phyloP scores from a whole-genome alignment of 2,113 vertebrate genomes.

The Calypte anna region DNA sequence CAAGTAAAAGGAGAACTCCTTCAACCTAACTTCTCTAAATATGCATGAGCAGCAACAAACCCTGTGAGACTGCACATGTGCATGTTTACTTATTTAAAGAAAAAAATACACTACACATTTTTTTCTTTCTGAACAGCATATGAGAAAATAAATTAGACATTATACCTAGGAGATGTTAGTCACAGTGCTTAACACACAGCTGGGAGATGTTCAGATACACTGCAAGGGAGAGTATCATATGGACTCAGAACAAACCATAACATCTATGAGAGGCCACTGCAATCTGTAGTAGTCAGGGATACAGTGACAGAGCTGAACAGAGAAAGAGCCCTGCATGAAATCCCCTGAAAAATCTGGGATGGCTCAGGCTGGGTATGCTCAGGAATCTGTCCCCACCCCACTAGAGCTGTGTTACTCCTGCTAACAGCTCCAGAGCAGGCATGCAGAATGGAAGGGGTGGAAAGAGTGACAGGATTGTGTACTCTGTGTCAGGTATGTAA shows the following conservation, averaged over 20 bases:
- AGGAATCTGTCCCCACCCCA: background rate
- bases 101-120: background rate
- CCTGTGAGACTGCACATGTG: background rate
- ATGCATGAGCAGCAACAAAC: background rate
- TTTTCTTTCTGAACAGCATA: background rate
- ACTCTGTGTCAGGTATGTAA: background rate
- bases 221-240: background rate
- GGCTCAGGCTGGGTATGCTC: background rate
- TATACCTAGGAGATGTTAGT: background rate
- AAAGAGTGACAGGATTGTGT: background rate
- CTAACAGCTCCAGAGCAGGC: background rate
- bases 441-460: background rate
- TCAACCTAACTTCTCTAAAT: background rate
- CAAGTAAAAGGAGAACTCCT: background rate
- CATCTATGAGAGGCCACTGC: background rate
- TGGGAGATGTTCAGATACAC: background rate
- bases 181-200: background rate
- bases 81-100: background rate
- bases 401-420: background rate
- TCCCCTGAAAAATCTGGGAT: background rate
- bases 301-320: background rate
- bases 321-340: background rate
- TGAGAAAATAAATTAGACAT: background rate
- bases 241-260: background rate
- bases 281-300: background rate